phyloP scores from a whole-genome alignment of 2,797 vertebrate species.

The Danio choprae region DNA sequence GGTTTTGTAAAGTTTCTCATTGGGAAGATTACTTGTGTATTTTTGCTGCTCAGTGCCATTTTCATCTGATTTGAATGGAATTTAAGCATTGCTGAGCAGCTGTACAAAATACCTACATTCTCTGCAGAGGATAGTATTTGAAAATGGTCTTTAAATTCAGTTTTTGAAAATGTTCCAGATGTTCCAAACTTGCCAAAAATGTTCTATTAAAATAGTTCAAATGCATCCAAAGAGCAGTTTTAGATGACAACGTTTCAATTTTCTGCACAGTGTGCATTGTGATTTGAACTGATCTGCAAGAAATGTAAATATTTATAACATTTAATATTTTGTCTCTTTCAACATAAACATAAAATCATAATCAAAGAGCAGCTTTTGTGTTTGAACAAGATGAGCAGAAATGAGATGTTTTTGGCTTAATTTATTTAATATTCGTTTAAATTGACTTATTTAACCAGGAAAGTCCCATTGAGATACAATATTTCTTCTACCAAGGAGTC shows the following conservation, averaged over 20 bases:
- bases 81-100: conserved; percentile 1
- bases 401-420: not conserved
- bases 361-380: no score
- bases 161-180: conserved; percentile 1
- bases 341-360: not conserved
- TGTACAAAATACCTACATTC: not conserved
- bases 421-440: no score
- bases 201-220: conserved; percentile 23
- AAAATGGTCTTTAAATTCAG: not conserved
- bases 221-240: not conserved
- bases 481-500: no score
- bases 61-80: conserved; percentile 1
- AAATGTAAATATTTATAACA: not conserved
- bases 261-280: not conserved
- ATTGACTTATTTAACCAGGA: no score
- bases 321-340: not conserved
- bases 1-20: not conserved
- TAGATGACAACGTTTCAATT: not conserved
- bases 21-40: not conserved
- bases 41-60: not conserved
- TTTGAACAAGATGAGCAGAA: not conserved
- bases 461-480: no score
- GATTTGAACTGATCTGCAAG: not conserved
- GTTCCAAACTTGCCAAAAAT: not conserved
- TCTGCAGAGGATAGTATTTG: not conserved